Conservation (phyloP, 2,797 vertebrate genomes). For the Clarias fuscus region DNA sequence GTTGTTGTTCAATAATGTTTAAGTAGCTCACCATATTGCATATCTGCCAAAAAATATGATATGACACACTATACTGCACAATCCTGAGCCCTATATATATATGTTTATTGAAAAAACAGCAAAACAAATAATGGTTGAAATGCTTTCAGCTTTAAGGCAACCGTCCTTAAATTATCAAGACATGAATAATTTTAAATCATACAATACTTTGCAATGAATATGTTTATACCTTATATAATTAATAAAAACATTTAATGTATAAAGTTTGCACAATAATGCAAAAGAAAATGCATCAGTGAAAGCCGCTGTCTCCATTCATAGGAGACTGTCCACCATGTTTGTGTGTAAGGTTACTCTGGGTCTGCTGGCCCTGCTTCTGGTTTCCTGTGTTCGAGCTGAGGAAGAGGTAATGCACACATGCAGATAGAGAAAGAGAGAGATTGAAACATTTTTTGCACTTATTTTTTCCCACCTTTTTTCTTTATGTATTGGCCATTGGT, state of each 20-base stretch:
- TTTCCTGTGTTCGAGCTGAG: slow-evolving; percentile 14
- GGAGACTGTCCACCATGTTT: slow-evolving; percentile 3
- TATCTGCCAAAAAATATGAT: no score
- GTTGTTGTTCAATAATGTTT: no score
- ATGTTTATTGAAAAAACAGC: no score
- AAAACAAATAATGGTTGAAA: no score
- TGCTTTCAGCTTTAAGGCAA: no score
- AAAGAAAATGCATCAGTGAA: neutral
- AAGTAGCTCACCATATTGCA: no score
- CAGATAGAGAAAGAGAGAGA: neutral
- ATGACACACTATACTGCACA: no score
- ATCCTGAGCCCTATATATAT: no score
- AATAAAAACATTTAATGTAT: neutral
- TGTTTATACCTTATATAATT: no score
- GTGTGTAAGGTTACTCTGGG: neutral
- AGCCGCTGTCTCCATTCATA: neutral
- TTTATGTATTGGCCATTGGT: neutral
- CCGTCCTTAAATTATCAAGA: neutral
- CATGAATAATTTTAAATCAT: neutral
- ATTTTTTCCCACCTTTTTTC: neutral
- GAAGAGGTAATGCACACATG: neutral
- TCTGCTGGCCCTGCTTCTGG: neutral
- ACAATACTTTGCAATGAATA: neutral
- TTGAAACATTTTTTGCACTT: neutral
- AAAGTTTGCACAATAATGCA: neutral